Evolutionary conservation across 1,140 invertebrate genomes (phyloP), one percentile per base, ranked within the genome.

Genomic region (Helicoverpa armigera): DNA sequence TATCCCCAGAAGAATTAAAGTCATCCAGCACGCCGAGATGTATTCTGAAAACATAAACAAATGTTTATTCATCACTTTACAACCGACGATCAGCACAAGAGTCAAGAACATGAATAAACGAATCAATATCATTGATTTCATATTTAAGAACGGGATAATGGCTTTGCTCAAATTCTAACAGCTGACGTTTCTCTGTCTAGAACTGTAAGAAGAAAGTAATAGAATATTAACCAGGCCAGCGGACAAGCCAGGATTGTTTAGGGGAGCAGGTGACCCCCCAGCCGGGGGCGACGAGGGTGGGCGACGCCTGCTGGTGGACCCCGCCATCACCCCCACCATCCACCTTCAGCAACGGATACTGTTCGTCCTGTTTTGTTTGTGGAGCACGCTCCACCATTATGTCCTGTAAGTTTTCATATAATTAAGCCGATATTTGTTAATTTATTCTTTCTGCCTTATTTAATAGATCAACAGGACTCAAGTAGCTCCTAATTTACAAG

Each of bases 21-120:
- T 89, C 89, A 94, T 92, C 93, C 93, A 93, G 82, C 88, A 93
- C 11, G 91, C 87, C 12, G 91, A 92, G 23, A 93, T 73, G 61
- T 88, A 88, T 82, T 94, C 93, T 94, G 92, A 48, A 92, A 93
- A 53, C 80, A 83, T 48, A 23, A 35, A 73, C 2, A 7, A 53
- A 53, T 11, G 11, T n/a, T 50, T n/a, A 48, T 60, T 60, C 0
- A 18, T 50, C 7, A 51, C 11, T 4, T 69, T 53, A 31, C 5
- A 11, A 61, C 2, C 1, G 9, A 0, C 23, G 7, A 1, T 18
- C 5, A 58, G 4, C 10, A 10, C 12, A 3, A 58, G 7, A 5
- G 9, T 43, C 35, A 9, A 7, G 35, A 35, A 35, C 7, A 7
- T 1, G 7, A 3, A 35, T 35, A 35, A 35, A 35, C 3, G 3